Conservation (phyloP, 2,797 vertebrate genomes). For the Acanthopagrus latus region DNA sequence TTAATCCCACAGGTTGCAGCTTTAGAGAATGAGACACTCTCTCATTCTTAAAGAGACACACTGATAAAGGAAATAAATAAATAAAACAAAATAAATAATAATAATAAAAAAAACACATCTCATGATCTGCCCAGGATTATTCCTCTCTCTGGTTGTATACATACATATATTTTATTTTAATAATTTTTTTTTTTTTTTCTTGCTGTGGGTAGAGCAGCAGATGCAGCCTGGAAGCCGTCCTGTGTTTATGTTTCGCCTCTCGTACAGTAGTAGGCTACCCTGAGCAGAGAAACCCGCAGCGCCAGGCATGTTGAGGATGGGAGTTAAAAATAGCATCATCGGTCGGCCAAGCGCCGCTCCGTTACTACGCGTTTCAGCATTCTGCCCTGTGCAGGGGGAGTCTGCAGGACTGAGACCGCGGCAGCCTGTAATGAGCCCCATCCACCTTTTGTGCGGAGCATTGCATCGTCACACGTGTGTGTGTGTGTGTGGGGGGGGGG, state of each 20-base stretch:
- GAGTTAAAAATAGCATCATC: conserved; percentile 85
- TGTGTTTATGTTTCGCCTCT: conserved; percentile 47
- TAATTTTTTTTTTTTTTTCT: no score
- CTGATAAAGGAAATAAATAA: neutral
- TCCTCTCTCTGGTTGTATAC: neutral
- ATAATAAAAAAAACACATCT: neutral
- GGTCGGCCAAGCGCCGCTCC: conserved; percentile 78
- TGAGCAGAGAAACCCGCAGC: conserved; percentile 80
- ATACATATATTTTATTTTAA: no score
- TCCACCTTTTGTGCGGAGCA: conserved; percentile 45
- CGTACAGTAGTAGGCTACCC: conserved; percentile 71
- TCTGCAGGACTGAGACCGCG: conserved; percentile 72
- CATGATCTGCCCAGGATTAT: neutral
- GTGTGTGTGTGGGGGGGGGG: conserved; percentile 21
- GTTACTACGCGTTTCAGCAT: conserved; percentile 86
- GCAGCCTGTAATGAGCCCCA: conserved; percentile 52
- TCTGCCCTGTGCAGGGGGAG: conserved; percentile 79
- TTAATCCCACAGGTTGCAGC: conserved; percentile 68
- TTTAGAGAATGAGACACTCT: conserved; percentile 55
- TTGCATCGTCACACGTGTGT: conserved; percentile 50
- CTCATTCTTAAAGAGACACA: conserved; percentile 55
- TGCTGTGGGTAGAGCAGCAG: neutral
- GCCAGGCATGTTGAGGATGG: conserved; percentile 75
- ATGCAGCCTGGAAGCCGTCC: conserved; percentile 28
- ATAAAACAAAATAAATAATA: no score